Base-by-base conservation (phyloP, 2,888 invertebrate species). In the Patella caerulea region DNA sequence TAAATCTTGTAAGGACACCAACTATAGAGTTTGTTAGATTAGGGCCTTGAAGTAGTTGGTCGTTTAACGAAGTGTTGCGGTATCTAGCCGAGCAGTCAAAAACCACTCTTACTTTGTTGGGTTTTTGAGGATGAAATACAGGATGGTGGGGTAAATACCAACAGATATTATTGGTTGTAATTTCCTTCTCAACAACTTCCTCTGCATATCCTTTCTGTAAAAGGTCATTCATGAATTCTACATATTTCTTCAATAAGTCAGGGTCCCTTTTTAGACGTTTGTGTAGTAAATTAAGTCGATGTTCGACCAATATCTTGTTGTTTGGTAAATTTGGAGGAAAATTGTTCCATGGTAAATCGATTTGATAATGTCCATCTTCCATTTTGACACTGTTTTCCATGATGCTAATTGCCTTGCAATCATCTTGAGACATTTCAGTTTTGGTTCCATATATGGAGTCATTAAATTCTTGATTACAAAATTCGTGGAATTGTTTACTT, bases 401-500 rank as follows among this genome's bases (percentile, higher is more conserved):
- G 14, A 77, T 45, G n/a, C 34, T 5, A 1, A 79, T 56, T 3
- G 72, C 77, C n/a, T 24, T 73, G 17, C 54, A 52, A 65, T 81
- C 81, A 90, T 95, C 78, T 97, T 97, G 89, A 96, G 96, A 73
- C 96, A 95, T 91, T 93, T 95, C 75, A 95, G 96, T 79, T 92
- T 97, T 69, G 92, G 95, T 34, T 96, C 97, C 83, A 97, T 97
- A 92, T 93, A 52, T 53, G n/a, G 56, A 29, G 24, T 55, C 65
- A 24, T 54, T 34, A 15, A 54, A 53, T 3, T 81, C 81, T 45
- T 77, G 12, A 24, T 81, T 65, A 79, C 81, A 81, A 34, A 81
- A 75, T 96, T 76, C 95, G 96, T 89, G 91, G 94, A 95, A 29
- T 93, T 97, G 85, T 97, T 96, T 92, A 95, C 97, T 80, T 94